phyloP scores from a whole-genome alignment of 2,888 invertebrate species.

The Serrognathus titanus region DNA sequence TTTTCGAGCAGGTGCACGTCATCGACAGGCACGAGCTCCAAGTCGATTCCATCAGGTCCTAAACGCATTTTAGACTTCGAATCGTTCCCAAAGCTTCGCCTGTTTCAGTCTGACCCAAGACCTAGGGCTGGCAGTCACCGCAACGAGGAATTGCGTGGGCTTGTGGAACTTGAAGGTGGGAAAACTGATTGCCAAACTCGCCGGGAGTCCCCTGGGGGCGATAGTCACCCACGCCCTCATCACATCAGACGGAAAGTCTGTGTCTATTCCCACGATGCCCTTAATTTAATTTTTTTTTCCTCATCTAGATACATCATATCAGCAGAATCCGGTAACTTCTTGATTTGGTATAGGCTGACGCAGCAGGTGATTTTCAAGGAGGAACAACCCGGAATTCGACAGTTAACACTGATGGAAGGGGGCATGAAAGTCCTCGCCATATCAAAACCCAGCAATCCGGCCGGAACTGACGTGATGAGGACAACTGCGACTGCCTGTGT shows the following conservation, averaged over 20 bases:
- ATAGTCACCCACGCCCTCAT: conserved; percentile 92
- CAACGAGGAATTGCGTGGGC: conserved; percentile 91
- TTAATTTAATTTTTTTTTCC: not conserved
- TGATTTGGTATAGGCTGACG: conserved; percentile 81
- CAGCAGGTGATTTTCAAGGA: conserved; percentile 77
- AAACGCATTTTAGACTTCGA: not conserved
- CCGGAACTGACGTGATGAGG: conserved; percentile 63
- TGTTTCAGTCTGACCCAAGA: conserved; percentile 68
- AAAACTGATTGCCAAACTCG: conserved; percentile 77
- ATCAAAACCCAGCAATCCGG: conserved; percentile 63
- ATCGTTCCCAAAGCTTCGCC: too few species aligned
- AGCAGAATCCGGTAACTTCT: conserved; percentile 86
- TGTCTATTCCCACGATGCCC: not conserved
- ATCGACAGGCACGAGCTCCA: conserved; percentile 94
- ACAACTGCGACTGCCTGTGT: conserved; percentile 65
- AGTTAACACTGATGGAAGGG: conserved; percentile 70
- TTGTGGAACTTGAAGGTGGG: conserved; percentile 91
- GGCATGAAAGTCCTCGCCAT: conserved; percentile 72
- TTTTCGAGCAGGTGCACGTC: conserved; percentile 94
- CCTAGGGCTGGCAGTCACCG: conserved; percentile 81
- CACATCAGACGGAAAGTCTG: conserved; percentile 75
- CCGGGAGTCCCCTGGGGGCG: conserved; percentile 88
- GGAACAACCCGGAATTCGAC: conserved; percentile 76
- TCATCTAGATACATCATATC: conserved; percentile 69
- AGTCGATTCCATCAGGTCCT: conserved; percentile 85